Base-by-base conservation (phyloP, 35 echinoderm and acorn worm genomes). In the Hemicentrotus pulcherrimus region DNA sequence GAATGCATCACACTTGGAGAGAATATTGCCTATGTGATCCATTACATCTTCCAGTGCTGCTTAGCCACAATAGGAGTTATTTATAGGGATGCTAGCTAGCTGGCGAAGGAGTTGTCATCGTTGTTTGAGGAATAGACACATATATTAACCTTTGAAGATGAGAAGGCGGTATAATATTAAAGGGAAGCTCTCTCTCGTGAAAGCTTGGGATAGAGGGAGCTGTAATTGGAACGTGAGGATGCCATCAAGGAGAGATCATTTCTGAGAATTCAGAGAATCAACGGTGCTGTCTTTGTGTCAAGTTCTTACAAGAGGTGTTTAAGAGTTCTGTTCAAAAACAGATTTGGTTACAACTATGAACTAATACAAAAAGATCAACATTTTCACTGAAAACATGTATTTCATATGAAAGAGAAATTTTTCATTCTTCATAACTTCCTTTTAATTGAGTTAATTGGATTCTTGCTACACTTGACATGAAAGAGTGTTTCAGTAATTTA, bases 71-170 rank as follows among this genome's bases (percentile, higher is more conserved):
- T 78, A 28, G 24, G 65, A 78, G 65, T 78, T 78, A 78, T 90
- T 90, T 90, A 47, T 47, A 47, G 32, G 46, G 88, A 28, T 88
- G 35, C 35, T 41, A 41, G 35, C 35, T 41, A 41, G 22, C 86
- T 33, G n/a, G 88, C 32, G 32, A 47, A 33, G 88, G 33, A 90
- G 88, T 90, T 90, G 88, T 90, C 46, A 30, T 90, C 32, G 88
- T 33, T 9, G 88, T 90, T 22, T 28, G 88, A 28, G 46, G 88
- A 90, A 90, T 45, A 45, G 88, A 90, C 32, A 47, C 88, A 90
- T 90, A 90, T 16, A 90, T 90, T 90, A 90, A 90, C 88, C 88
- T 90, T 90, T 90, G 32, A 18, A 90, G 46, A 47, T 90, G 88
- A 90, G 88, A 22, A 90, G 88, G 88, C 32, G 46, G 87, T 45